Evolutionary conservation across 1,140 invertebrate genomes (phyloP), one percentile per base, ranked within the genome.

Genomic region (Drosophila nebulosa): DNA sequence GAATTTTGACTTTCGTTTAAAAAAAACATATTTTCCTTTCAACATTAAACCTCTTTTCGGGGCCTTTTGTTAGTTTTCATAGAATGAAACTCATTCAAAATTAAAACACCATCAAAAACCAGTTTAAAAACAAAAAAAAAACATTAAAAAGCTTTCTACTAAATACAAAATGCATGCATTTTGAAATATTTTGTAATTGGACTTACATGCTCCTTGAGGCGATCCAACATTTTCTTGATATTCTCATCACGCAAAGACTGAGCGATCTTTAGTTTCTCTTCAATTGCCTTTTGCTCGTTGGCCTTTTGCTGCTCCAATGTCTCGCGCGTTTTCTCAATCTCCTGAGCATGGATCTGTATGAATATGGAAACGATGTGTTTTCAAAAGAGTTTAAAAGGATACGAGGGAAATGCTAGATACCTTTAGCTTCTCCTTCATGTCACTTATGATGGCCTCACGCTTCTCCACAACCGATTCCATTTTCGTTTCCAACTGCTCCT

Each of bases 381-480:
- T 14, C 1, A 14, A 14, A n/a, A 16, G 4, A 32, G 2, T 0
- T 4, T 21, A 16, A 27, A 12, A 2, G 7, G 3, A 94, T 93
- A 90, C 0, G n/a, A 7, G 1, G 24, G 27, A 4, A 5, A 32
- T 32, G 2, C 1, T 1, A 32, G 30, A 32, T 94, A 96, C 97
- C 93, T 97, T 97, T 65, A 98, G 94, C 89, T 97, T 96, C 58
- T 95, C 95, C 89, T 96, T 96, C 84, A 98, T 92, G 84, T 97
- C 96, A 71, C 94, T 95, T 80, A 98, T 96, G 89, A 97, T 96
- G 2, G 95, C 95, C 90, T 98, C 97, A 74, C 97, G 93, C 81
- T 98, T 98, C 88, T 96, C 97, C 81, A 95, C 95, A 65, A 96
- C 95, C 64, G 93, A 94, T 90, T 97, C 97, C 95, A 98, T 97